Evolutionary conservation across 2,113 vertebrate genomes (phyloP), one percentile per base, ranked within the genome.

Genomic region (Etheostoma spectabile): DNA sequence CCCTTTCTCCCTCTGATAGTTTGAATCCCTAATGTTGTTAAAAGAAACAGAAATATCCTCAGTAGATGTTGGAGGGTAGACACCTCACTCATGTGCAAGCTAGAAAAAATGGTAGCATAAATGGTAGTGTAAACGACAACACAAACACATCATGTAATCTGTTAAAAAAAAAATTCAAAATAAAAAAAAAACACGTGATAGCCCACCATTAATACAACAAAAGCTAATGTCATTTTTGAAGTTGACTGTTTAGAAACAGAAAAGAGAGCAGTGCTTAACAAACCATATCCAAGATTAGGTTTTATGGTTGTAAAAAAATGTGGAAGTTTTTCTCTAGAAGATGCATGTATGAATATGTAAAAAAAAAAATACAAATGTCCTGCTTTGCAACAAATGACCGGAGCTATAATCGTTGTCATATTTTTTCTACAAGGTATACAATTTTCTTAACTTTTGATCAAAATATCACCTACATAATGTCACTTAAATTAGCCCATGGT

Each of bases 21-120:
- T 27, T 45, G 1, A 63, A 52, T 10, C 62, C 35, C 14, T 65
- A 94, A 94, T 91, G 91, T 92, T 95, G 6, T 11, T 95, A 93
- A 93, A 94, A 89, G 80, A 85, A 95, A 90, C 85, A 85, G 92
- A 89, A 83, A 85, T 77, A 77, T 86, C 71, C 22, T 82, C 82
- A 84, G 90, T 91, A 92, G 67, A 53, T 18, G 64, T 22, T 69
- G 21, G n/a, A 59, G 57, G 33, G 53, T 33, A 72, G 42, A 72
- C 61, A 53, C 42, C 24, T 66, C 48, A 33, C 53, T 75, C 51
- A 33, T 27, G 33, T 70, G 16, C 2, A 52, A 70, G 24, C 4
- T 3, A 85, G 27, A 35, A 62, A 56, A 57, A 38, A 38, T 38
- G 35, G 35, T 38, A 38, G 35, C 2, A 2, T 42, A 57, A 38